Conservation (phyloP, 2,113 vertebrate genomes). For the Gallinago paraguaiae region DNA sequence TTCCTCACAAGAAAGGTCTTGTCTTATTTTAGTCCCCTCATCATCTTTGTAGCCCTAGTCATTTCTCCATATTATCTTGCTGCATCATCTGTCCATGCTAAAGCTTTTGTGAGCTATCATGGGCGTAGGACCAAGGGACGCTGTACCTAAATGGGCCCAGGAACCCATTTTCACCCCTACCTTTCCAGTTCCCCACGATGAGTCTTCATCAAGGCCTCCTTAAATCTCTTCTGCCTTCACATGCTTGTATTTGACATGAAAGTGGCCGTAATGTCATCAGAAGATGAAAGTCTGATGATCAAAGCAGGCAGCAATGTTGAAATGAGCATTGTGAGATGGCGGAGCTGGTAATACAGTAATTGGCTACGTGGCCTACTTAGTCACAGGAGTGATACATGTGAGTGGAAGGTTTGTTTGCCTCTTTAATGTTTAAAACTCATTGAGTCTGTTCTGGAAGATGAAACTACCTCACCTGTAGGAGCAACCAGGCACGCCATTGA, state of each 20-base stretch:
- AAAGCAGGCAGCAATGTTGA: slow-evolving; percentile 55
- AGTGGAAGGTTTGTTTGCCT: slow-evolving; percentile 15
- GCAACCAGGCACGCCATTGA: accelerated
- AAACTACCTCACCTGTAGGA: not conserved
- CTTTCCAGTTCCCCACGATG: not conserved
- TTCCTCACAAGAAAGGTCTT: no score
- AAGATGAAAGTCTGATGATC: slow-evolving; percentile 69
- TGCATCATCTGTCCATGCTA: accelerated
- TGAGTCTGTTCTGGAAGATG: not conserved
- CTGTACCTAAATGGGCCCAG: not conserved
- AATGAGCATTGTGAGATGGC: slow-evolving; percentile 52
- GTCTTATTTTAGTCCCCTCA: no score
- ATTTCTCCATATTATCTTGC: accelerated
- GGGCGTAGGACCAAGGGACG: not conserved
- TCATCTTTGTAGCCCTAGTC: no score
- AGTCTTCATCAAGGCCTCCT: slow-evolving; percentile 27
- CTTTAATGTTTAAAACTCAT: not conserved
- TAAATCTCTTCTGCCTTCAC: slow-evolving; percentile 28
- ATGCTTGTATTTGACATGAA: slow-evolving; percentile 49
- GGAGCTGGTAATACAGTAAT: slow-evolving; percentile 54
- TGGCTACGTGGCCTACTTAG: slow-evolving; percentile 61
- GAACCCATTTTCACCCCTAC: not conserved
- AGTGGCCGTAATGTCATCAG: not conserved
- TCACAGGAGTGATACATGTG: not conserved
- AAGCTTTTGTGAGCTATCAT: not conserved